These are phyloP conservation scores for Oenanthe oenanthe DNA, from an alignment of 2,113 vertebrate species.

Conservation along the genomic window DNA sequence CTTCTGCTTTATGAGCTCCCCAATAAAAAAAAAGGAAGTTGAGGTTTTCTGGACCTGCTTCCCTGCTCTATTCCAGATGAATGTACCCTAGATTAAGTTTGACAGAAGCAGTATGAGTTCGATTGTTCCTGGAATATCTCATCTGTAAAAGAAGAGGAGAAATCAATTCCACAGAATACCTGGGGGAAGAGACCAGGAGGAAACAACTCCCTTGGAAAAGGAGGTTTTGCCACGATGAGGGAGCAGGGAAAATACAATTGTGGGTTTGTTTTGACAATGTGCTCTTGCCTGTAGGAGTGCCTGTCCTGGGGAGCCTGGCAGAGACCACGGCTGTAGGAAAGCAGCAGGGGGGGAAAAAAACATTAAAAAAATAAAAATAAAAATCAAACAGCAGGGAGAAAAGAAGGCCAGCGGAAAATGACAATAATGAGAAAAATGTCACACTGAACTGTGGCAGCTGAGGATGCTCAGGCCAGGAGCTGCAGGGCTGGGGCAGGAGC, in stretches of 20 bases:
- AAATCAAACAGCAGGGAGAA: not conserved
- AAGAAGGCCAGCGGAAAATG: slow-evolving; percentile 41
- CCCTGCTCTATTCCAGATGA: not conserved
- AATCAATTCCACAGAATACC: slow-evolving; percentile 37
- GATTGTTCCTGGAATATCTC: slow-evolving; percentile 55
- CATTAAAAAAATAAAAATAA: not conserved
- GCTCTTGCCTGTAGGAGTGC: not conserved
- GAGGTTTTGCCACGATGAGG: not conserved
- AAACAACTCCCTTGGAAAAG: not conserved
- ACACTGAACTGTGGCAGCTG: slow-evolving; percentile 9
- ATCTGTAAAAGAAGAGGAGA: slow-evolving; percentile 52
- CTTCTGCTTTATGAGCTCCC: not conserved
- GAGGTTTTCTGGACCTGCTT: not conserved
- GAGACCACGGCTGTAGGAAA: not conserved
- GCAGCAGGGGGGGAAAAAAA: not conserved
- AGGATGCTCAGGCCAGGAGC: not conserved
- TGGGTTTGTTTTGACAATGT: not conserved
- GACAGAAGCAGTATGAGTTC: slow-evolving; percentile 37
- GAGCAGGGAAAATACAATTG: not conserved
- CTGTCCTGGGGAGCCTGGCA: not conserved
- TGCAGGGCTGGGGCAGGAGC: not conserved
- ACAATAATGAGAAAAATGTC: slow-evolving; percentile 71
- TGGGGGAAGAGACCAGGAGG: not conserved
- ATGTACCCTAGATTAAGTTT: slow-evolving; percentile 35
- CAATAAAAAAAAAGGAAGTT: not conserved